Conservation (phyloP, 2,888 invertebrate species). For the Mythimna loreyi region DNA sequence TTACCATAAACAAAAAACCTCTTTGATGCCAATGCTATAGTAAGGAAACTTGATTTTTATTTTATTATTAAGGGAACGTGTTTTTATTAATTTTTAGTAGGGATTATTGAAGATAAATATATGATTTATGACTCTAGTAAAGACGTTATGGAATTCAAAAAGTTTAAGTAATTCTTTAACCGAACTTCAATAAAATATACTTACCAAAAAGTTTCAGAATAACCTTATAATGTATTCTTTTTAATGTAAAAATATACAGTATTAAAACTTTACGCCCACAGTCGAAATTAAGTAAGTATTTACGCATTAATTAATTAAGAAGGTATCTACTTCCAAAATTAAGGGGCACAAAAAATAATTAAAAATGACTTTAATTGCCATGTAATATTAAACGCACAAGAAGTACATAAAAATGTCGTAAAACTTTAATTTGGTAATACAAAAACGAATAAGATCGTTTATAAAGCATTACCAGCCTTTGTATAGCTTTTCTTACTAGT, state of each 20-base stretch:
- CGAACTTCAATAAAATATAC: background rate
- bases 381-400: slow-evolving; percentile 23
- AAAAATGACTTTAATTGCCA: slow-evolving; percentile 21
- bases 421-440: slow-evolving; percentile 46
- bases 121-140: slow-evolving; percentile 16
- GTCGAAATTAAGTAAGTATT: background rate
- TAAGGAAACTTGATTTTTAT: slow-evolving; percentile 37
- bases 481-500: too few relatives aligned
- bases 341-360: slow-evolving; percentile 26
- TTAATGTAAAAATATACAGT: background rate
- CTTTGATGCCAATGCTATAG: slow-evolving; percentile 52
- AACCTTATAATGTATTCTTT: background rate
- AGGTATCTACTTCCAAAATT: slow-evolving; percentile 8
- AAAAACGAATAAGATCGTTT: slow-evolving; percentile 19
- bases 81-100: slow-evolving; percentile 30
- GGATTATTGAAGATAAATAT: slow-evolving; percentile 33
- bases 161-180: slow-evolving; percentile 7
- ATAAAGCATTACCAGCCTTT: slow-evolving; percentile 1
- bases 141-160: slow-evolving; percentile 2
- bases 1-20: slow-evolving; percentile 46
- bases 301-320: slow-evolving; percentile 19
- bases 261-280: background rate
- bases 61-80: slow-evolving; percentile 40
- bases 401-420: slow-evolving; percentile 42
- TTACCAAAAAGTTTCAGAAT: background rate